A percentile compares a stretch with the other conserved stretches of the same genome.
Evolutionary conservation across 2,113 vertebrate genomes (phyloP).

Genomic region (Craseonycteris thonglongyai): DNA sequence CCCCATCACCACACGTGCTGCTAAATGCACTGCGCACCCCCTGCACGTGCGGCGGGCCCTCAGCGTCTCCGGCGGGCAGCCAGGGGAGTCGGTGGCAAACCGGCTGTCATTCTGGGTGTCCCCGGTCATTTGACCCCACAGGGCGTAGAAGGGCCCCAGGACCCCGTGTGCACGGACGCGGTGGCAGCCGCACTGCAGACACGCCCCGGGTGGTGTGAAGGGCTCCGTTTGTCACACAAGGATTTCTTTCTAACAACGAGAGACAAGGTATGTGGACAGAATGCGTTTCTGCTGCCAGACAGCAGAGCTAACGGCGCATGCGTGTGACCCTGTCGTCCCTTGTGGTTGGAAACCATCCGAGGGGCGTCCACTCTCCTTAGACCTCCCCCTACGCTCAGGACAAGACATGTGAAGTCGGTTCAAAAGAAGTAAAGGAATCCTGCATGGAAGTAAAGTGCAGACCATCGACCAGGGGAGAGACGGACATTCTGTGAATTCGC

Average conservation of each 20-base stretch:
- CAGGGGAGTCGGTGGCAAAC: neutral
- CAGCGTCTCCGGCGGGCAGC: neutral
- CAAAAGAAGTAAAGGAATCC: neutral
- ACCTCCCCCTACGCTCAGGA: neutral
- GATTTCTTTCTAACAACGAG: neutral
- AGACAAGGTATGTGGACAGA: neutral
- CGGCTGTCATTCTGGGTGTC: constrained; percentile 26
- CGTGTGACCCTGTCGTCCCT: too few species aligned
- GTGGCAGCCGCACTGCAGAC: too few species aligned
- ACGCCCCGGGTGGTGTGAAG: too few species aligned
- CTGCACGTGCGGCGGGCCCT: too few species aligned
- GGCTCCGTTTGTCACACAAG: neutral
- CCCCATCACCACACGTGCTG: too few species aligned
- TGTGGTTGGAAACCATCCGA: neutral
- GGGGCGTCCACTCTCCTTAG: neutral
- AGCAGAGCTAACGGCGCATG: too few species aligned
- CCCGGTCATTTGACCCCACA: neutral
- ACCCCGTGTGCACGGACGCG: too few species aligned
- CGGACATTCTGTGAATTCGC: too few species aligned
- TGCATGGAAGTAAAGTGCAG: neutral
- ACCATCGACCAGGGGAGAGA: neutral
- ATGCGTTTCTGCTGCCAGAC: neutral
- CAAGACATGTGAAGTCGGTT: neutral
- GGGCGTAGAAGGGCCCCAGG: neutral
- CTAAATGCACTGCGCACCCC: too few species aligned